Evolutionary conservation across 2,113 vertebrate genomes (phyloP), one percentile per base, ranked within the genome.

Genomic region (Anoplopoma fimbria): DNA sequence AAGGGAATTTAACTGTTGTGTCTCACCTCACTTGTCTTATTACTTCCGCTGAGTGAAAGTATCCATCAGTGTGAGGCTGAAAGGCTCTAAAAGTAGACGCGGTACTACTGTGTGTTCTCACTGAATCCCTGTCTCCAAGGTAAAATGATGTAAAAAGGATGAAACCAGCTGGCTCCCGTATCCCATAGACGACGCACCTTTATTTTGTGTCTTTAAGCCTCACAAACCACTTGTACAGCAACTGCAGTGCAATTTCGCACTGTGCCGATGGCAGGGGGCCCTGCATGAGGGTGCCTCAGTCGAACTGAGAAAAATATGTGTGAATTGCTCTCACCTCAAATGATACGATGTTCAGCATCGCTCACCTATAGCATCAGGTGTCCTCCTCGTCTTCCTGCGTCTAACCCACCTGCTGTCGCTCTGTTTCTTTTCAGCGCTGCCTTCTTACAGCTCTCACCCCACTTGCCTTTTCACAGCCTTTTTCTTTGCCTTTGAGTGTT

Each of bases 131-230:
- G 33, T 82, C 76, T 86, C 77, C 12, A 33, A 83, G 74, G 72
- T 81, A 65, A 75, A 86, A 77, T 84, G 74, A 91, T 92, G 79
- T 70, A 88, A 89, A 92, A 69, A 65, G 65, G 40, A 40, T 81
- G 74, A 92, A 92, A 92, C 63, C 74, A 67, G 71, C 75, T 80
- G 83, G 34, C 61, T 40, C 79, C 14, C 4, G 2, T 63, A 45
- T 31, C 40, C 73, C 6, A 4, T 25, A 65, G 29, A 53, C 71
- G 62, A 14, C 27, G 23, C 45, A 1, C 53, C 67, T n/a, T 6
- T 85, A 58, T 12, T 68, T 29, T 62, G 42, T 81, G 53, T 77
- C 64, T 68, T 76, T 63, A 69, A 19, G 62, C 64, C 36, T 55
- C 14, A 69, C 21, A 49, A 29, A 40, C 58, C 10, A 55, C 67